Evolutionary conservation across 2,113 vertebrate genomes (phyloP).

Genomic region (Sciurus niger): DNA sequence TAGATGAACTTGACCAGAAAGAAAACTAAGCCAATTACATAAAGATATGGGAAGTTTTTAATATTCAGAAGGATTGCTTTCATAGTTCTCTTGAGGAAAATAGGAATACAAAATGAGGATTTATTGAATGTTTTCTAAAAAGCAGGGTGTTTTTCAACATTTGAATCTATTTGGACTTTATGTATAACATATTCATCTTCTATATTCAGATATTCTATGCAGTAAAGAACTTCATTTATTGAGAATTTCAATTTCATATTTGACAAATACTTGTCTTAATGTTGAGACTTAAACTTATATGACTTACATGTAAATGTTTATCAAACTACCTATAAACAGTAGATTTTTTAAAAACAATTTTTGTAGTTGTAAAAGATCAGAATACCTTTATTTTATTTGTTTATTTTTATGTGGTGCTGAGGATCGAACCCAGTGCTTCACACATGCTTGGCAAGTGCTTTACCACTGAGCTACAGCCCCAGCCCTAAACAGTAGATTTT

Average conservation of each 20-base stretch:
- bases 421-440: too few species aligned
- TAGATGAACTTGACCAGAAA: slow-evolving; percentile 36
- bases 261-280: not conserved
- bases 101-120: not conserved
- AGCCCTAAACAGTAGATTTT: not conserved
- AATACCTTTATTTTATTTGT: too few species aligned
- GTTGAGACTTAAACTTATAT: not conserved
- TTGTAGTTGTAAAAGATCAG: too few species aligned
- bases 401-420: too few species aligned
- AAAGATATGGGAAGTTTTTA: not conserved
- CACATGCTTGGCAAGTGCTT: too few species aligned
- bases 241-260: not conserved
- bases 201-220: not conserved
- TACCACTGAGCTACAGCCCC: too few species aligned
- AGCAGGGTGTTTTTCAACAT: not conserved
- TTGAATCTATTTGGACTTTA: not conserved
- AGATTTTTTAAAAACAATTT: not conserved
- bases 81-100: slow-evolving; percentile 24
- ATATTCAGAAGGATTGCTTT: slow-evolving; percentile 20
- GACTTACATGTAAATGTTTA: not conserved
- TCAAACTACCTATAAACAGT: not conserved
- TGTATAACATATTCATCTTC: not conserved
- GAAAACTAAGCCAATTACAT: not conserved
- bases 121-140: not conserved
- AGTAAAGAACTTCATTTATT: not conserved